A percentile compares a stretch with the other conserved stretches of the same genome.
Conservation (phyloP, 2,888 invertebrate genomes). For the Amiota mariae region DNA sequence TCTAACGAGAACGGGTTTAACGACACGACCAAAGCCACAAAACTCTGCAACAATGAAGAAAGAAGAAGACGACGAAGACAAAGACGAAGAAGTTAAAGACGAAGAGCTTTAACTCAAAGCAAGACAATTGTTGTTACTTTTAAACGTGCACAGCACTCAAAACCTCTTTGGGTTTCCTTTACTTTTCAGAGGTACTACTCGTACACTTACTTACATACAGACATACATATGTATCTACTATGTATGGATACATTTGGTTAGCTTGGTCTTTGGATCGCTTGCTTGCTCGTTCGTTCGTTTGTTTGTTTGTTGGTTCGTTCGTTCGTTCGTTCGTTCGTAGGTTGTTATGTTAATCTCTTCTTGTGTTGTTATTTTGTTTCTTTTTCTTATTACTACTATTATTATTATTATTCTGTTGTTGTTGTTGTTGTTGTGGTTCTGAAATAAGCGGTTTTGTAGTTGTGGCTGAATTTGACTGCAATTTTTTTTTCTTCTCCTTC, state of each 20-base stretch:
- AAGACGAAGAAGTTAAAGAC: too few species aligned
- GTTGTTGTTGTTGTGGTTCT: conserved; percentile 33
- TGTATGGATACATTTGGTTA: too few species aligned
- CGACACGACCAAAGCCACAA: conserved; percentile 20
- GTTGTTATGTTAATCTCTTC: conserved; percentile 60
- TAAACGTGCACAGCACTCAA: too few species aligned
- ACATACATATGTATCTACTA: too few species aligned
- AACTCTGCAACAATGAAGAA: background rate
- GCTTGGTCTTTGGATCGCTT: conserved; percentile 1
- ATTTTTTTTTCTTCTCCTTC: background rate
- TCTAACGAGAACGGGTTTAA: conserved; percentile 15
- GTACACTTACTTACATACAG: background rate
- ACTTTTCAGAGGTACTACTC: too few species aligned
- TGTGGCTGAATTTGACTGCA: conserved; percentile 1
- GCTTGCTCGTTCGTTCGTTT: background rate
- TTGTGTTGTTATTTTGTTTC: conserved; percentile 41
- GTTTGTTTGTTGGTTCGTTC: background rate
- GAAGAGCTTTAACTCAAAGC: background rate
- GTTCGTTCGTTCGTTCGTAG: conserved; percentile 3
- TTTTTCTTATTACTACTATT: conserved; percentile 31
- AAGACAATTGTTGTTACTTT: too few species aligned
- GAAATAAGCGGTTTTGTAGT: conserved; percentile 38
- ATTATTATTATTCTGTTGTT: conserved; percentile 38
- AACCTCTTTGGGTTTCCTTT: too few species aligned
- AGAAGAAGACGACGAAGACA: too few species aligned